Base-by-base conservation (phyloP, 2,797 vertebrate genomes). In the Anableps anableps region DNA sequence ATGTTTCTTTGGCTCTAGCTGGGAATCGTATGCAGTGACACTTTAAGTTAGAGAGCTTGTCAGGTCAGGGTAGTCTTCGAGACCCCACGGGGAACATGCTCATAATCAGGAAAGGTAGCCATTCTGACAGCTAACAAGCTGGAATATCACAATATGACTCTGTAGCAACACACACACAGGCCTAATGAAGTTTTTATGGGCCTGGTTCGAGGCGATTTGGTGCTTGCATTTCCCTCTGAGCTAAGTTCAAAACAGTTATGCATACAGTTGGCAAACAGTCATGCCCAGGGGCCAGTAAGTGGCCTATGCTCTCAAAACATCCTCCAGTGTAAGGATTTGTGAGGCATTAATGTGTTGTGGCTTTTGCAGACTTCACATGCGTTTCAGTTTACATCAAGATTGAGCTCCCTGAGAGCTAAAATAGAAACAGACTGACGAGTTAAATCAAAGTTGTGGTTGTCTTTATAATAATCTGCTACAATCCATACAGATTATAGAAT, bases 291-390 rank as follows among this genome's bases (percentile, higher is more conserved):
- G 85, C 82, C 78, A 77, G 50, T 50, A 86, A 89, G 74, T 73
- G 84, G 79, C 74, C 74, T 9, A 58, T 84, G 86, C 89, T 85
- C 85, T 91, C 87, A 79, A 85, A 88, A 80, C 83, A 83, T 83
- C 90, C 87, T 90, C 77, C 91, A 90, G 90, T 90, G 7, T 91
- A 87, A 89, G 91, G 88, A 93, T 93, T 92, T 93, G 89, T 41
- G 74, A 90, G 77, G 89, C 89, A 92, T 90, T 93, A 92, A 91
- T 75, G 85, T 55, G 81, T 14, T 72, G 36, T 48, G 85, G 86
- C 85, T 88, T 90, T 86, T 79, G 76, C 82, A 86, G 83, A 79
- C 83, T 83, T 86, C 84, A 72, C 87, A 83, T 82, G 78, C 81
- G 85, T 92, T 84, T 93, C 91, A 82, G 81, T 89, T 93, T 93